These are phyloP conservation scores for Papilio glaucus DNA, from an alignment of 1,140 invertebrate species.

Conservation along the genomic window DNA sequence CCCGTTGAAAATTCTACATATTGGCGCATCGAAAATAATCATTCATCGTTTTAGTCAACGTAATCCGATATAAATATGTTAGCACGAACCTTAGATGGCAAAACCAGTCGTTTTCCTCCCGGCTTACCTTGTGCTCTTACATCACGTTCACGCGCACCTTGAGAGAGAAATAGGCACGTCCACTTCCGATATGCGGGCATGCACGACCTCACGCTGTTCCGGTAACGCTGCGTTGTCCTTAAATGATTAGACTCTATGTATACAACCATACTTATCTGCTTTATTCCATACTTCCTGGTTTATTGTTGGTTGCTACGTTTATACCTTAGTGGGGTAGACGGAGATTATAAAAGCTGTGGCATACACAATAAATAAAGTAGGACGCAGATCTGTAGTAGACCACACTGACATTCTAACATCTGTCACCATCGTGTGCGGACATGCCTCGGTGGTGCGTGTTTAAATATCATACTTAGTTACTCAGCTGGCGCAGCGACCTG, in stretches of 20 bases:
- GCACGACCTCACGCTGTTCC: constrained; percentile 37
- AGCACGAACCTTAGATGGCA: constrained; percentile 16
- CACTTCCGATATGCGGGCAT: constrained; percentile 40
- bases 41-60: not conserved
- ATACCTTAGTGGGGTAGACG: not conserved
- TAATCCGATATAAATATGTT: not conserved
- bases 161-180: constrained; percentile 32
- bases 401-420: too few relatives aligned
- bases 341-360: too few relatives aligned
- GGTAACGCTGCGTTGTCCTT: constrained; percentile 33
- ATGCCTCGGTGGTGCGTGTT: too few relatives aligned
- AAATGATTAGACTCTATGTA: constrained; percentile 27
- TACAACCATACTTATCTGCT: not conserved
- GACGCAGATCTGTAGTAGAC: too few relatives aligned
- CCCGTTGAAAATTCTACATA: too few relatives aligned
- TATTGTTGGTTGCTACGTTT: not conserved
- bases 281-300: constrained; percentile 17
- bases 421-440: too few relatives aligned
- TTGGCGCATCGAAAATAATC: too few relatives aligned
- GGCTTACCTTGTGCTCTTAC: constrained; percentile 41
- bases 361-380: too few relatives aligned
- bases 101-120: constrained; percentile 32
- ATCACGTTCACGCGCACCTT: constrained; percentile 34
- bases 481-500: too few relatives aligned
- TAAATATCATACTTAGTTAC: too few relatives aligned